Evolutionary conservation across 2,797 vertebrate genomes (phyloP), one percentile per base, ranked within the genome.

Genomic region (Hapalemur alaotrensis): DNA sequence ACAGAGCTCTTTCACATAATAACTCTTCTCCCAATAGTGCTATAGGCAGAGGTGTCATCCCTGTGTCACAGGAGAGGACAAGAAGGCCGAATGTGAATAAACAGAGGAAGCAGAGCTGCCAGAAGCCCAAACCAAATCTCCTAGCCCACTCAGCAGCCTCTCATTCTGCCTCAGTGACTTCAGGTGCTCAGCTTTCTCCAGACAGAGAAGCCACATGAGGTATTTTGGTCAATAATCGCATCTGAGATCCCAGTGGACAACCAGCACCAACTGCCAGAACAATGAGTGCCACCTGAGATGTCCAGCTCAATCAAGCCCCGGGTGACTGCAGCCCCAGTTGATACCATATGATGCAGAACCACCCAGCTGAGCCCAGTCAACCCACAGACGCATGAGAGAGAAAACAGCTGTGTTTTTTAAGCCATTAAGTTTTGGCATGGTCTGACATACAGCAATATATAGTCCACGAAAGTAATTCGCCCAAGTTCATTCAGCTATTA

Each of bases 231-330:
- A 54, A 2, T 32, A 52, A 12, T 50, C 46, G 14, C 43, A n/a
- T 13, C 80, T 81, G 46, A 69, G 23, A 23, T 14, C 30, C 46
- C 23, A 35, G 35, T 7, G 9, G 52, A 48, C 15, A 57, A 28
- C 18, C 30, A 11, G 52, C 5, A 43, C n/a, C 38, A 63, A 28
- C 8, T 1, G 41, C 28, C 52, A 67, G 28, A 7, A 10, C 15
- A 65, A 65, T 5, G 12, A 1, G 1, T 1, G 0, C 18, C 30
- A 46, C 13, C 41, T 23, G 20, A 52, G 73, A 82, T 10, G 61
- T 25, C 30, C 38, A 28, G 43, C 12, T 41, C 59, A 10, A 22
- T 12, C 2, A 20, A 17, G 72, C 7, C 41, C 63, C 61, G 15
- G 63, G 9, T n/a, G 50, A 70, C 72, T 7, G 38, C 4, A 52